phyloP scores from a whole-genome alignment of 2,888 invertebrate genomes.

The Macaria notata region DNA sequence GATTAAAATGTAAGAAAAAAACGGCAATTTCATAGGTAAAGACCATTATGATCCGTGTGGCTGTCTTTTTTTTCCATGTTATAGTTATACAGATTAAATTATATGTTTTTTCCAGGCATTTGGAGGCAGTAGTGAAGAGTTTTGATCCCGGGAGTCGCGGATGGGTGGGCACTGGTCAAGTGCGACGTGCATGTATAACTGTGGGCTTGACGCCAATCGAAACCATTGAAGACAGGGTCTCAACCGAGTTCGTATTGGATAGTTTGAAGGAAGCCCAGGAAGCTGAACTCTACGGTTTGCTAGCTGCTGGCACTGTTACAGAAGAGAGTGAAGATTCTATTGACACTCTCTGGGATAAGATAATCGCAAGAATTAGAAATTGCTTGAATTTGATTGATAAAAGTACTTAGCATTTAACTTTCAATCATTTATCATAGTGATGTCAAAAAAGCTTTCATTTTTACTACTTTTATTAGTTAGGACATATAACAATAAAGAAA shows the following conservation, averaged over 20 bases:
- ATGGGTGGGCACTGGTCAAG: conserved; percentile 66
- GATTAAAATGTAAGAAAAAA: neutral
- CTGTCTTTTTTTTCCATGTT: too few species aligned
- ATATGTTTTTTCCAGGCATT: conserved; percentile 46
- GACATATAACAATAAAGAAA: too few species aligned
- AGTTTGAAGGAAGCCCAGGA: conserved; percentile 54
- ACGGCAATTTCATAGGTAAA: too few species aligned
- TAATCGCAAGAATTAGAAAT: neutral
- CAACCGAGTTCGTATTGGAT: conserved; percentile 45
- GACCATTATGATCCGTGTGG: neutral
- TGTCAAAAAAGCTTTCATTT: too few species aligned
- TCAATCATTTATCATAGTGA: too few species aligned
- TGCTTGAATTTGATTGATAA: too few species aligned
- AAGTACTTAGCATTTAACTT: too few species aligned
- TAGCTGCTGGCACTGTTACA: conserved; percentile 47
- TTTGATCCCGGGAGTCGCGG: conserved; percentile 72
- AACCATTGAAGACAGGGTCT: conserved; percentile 44
- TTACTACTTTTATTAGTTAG: too few species aligned
- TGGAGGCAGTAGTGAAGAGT: conserved; percentile 66
- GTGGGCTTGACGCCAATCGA: conserved; percentile 54
- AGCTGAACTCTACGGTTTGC: conserved; percentile 49
- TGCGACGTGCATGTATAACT: conserved; percentile 55
- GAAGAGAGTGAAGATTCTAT: conserved; percentile 21
- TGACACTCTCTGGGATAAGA: conserved; percentile 14
- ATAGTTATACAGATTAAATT: too few species aligned